Conservation (phyloP, 1,140 invertebrate species). For the Lucilia cuprina region DNA sequence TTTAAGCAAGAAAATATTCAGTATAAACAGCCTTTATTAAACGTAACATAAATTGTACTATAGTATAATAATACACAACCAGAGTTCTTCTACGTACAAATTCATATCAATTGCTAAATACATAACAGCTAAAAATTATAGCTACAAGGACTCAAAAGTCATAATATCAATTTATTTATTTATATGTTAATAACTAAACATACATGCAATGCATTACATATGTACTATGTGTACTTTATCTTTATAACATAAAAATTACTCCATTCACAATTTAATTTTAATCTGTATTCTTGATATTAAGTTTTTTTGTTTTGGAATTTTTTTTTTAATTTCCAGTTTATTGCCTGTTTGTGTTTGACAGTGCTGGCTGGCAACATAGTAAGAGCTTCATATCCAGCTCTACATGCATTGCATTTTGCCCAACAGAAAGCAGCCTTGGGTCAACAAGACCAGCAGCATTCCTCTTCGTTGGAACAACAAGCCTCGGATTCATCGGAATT, state of each 20-base stretch:
- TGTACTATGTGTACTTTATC: too few species aligned
- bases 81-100: too few species aligned
- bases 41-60: too few species aligned
- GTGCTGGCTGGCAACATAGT: slow-evolving; percentile 53
- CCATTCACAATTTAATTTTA: not conserved
- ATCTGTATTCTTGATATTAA: not conserved
- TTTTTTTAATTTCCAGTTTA: slow-evolving; percentile 26
- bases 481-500: slow-evolving; percentile 35
- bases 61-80: too few species aligned
- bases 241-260: too few species aligned
- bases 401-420: slow-evolving; percentile 52
- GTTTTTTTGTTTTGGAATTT: not conserved
- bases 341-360: slow-evolving; percentile 44
- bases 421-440: slow-evolving; percentile 41
- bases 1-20: too few species aligned
- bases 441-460: slow-evolving; percentile 44
- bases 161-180: not conserved
- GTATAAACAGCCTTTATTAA: too few species aligned
- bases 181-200: not conserved
- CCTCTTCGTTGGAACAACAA: slow-evolving; percentile 43
- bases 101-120: too few species aligned
- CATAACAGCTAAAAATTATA: not conserved
- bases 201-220: not conserved
- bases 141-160: not conserved
- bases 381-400: slow-evolving; percentile 46